A percentile compares a stretch with the other conserved stretches of the same genome.
Evolutionary conservation across 2,888 invertebrate species (phyloP).

Genomic region (Lepidochrysops patricia): DNA sequence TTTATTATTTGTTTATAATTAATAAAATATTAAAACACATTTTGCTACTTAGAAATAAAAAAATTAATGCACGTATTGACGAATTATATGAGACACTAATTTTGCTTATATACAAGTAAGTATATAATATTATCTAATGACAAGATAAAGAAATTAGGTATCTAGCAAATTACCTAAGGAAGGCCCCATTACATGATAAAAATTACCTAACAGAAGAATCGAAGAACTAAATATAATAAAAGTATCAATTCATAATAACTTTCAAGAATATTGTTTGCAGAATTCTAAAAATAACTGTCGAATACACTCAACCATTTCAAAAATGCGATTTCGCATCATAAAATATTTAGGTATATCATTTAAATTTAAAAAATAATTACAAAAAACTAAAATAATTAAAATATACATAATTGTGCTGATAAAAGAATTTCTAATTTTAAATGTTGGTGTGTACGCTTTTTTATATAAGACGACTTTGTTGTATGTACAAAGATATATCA

Average conservation of each 20-base stretch:
- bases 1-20: too few relatives aligned
- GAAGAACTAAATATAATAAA: background rate
- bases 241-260: background rate
- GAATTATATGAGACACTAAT: background rate
- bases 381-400: too few relatives aligned
- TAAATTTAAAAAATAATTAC: too few relatives aligned
- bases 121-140: background rate
- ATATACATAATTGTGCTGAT: too few relatives aligned
- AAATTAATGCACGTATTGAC: background rate
- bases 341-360: too few relatives aligned
- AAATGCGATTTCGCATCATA: background rate
- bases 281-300: background rate
- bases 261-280: too few relatives aligned
- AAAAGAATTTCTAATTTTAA: too few relatives aligned
- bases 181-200: background rate
- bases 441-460: too few relatives aligned
- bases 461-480: background rate
- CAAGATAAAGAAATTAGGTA: background rate
- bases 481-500: background rate
- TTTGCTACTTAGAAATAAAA: background rate
- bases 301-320: background rate
- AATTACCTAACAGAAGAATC: background rate
- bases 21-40: background rate
- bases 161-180: slow-evolving; percentile 3
- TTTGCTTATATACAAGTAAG: background rate